phyloP scores from a whole-genome alignment of 2,113 vertebrate genomes.

The Gymnobelideus leadbeateri region DNA sequence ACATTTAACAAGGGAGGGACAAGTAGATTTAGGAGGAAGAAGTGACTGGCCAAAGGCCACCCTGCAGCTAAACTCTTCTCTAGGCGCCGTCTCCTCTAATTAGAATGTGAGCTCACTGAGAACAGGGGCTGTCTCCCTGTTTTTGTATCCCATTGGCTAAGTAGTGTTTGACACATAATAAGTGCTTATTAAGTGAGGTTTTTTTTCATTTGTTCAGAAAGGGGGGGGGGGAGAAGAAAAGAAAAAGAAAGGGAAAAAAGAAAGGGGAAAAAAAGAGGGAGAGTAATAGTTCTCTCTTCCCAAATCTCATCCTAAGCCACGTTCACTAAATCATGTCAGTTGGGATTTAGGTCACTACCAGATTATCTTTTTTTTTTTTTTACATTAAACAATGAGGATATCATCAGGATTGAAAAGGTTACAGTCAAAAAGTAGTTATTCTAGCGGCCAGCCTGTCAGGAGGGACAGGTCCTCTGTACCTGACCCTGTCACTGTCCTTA shows the following conservation, averaged over 20 bases:
- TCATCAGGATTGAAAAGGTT: background rate
- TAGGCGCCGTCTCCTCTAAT: background rate
- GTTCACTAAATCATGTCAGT: background rate
- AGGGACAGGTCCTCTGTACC: background rate
- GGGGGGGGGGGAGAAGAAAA: background rate
- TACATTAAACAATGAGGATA: background rate
- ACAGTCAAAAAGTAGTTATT: background rate
- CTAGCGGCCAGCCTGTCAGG: background rate
- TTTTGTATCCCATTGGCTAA: background rate
- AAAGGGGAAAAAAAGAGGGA: too few species aligned
- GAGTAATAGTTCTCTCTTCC: background rate
- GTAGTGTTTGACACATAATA: background rate
- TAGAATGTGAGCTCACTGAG: background rate
- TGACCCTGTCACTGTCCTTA: background rate
- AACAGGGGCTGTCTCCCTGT: background rate
- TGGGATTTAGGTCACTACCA: background rate
- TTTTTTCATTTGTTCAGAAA: background rate
- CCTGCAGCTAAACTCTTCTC: background rate
- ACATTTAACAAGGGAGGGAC: background rate
- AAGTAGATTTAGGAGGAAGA: background rate
- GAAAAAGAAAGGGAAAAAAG: too few species aligned
- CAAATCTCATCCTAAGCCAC: background rate
- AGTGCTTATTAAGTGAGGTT: background rate
- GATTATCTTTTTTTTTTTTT: background rate
- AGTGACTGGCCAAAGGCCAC: background rate